Evolutionary conservation across 1,140 invertebrate genomes (phyloP), one percentile per base, ranked within the genome.

Genomic region (Aphaenogaster rudis): DNA sequence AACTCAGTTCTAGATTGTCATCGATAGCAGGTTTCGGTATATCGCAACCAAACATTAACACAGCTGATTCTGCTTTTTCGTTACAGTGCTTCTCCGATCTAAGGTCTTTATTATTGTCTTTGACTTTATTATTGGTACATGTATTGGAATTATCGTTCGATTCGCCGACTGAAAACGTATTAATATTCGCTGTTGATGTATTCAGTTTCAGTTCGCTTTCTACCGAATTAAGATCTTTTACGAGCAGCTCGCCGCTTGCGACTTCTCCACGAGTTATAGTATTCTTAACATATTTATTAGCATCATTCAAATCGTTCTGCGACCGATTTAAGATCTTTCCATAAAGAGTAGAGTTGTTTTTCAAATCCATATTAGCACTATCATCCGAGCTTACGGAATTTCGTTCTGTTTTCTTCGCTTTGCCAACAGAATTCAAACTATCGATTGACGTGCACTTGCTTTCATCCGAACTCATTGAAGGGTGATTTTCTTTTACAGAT

Each of bases 1-100:
- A 97, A 81, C 96, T 97, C 17, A 97, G 91, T 87, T 96, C 96
- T 88, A 97, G 94, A 81, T 94, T 94, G n/a, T 93, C 94, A 72
- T 96, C 95, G 45, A 96, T 94, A 50, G 95, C 92, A 72, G 96
- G 95, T 88, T 96, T 95, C 8, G 96, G 95, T 11, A 96, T 91
- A 91, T 96, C 96, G 72, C 95, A 96, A 9, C 96, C 96, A 92
- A 96, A 96, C 76, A 96, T 85, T 57, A 96, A 92, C 48, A 96
- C 95, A 50, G 96, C 96, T n/a, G 88, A 92, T 69, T 95, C 87
- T n/a, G 39, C 21, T 74, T 92, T 94, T 5, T 92, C 88, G 1
- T 67, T 86, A 45, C 71, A 77, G 3, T 71, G 78, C 15, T 78
- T 86, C 87, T 96, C 92, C 15, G 81, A 87, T 2, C 42, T 82